Conservation (phyloP, 2,113 vertebrate species). For the Merops nubicus region DNA sequence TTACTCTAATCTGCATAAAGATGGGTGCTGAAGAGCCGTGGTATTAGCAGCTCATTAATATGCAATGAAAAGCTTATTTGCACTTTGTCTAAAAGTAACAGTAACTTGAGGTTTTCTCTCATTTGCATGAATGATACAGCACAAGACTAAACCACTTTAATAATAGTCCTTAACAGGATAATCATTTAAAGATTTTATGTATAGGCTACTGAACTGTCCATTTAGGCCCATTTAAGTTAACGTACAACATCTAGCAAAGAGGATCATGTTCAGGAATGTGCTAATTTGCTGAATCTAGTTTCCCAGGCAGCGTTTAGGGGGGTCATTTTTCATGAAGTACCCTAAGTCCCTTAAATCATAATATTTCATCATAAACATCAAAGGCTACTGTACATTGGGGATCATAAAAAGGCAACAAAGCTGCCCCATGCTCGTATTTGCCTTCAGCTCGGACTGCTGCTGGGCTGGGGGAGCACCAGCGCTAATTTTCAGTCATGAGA, state of each 20-base stretch:
- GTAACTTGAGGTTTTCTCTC: conserved; percentile 53
- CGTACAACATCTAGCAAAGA: background rate
- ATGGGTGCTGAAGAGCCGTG: conserved; percentile 29
- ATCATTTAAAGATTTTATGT: conserved; percentile 49
- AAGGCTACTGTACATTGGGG: conserved; percentile 14
- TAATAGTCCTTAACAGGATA: conserved; percentile 44
- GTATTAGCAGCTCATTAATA: conserved; percentile 72
- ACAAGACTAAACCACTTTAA: background rate
- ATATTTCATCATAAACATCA: conserved; percentile 66
- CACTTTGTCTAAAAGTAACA: conserved; percentile 73
- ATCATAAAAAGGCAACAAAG: conserved; percentile 33
- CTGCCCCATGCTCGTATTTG: background rate
- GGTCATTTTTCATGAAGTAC: conserved; percentile 68
- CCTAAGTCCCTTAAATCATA: conserved; percentile 63
- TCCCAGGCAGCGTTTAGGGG: conserved; percentile 39
- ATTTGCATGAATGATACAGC: conserved; percentile 61
- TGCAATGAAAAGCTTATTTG: conserved; percentile 73
- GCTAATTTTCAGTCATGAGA: background rate
- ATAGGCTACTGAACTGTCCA: conserved; percentile 48
- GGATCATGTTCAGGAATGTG: conserved; percentile 18
- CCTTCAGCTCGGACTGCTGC: background rate
- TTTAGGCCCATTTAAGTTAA: conserved; percentile 52
- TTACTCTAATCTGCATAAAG: conserved; percentile 61
- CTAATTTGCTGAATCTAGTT: conserved; percentile 58
- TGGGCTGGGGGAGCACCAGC: background rate